Percentiles rank a stretch among this genome's conserved stretches.
phyloP scores from a whole-genome alignment of 1,140 invertebrate species.

The Drosophila prosaltans region DNA sequence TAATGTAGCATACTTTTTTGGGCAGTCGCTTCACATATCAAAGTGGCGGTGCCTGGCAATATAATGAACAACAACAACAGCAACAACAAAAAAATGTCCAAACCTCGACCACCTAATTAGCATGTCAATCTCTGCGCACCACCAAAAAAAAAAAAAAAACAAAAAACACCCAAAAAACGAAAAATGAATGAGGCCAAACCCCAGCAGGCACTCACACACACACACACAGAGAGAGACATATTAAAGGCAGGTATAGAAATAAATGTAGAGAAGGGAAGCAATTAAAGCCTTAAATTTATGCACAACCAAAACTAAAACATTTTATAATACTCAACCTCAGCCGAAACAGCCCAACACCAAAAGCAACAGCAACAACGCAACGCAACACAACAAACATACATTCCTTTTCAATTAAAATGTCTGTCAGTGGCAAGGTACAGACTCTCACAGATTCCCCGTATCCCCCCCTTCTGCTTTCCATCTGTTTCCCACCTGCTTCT shows the following conservation, averaged over 20 bases:
- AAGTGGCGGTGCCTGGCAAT: slow-evolving; percentile 19
- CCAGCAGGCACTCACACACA: slow-evolving; percentile 5
- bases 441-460: slow-evolving; percentile 7
- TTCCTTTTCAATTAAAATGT: slow-evolving; percentile 78
- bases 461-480: not conserved
- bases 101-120: slow-evolving; percentile 48
- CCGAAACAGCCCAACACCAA: slow-evolving; percentile 24
- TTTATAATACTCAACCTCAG: slow-evolving; percentile 53
- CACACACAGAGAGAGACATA: not conserved
- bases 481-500: no score
- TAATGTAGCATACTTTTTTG: slow-evolving; percentile 39
- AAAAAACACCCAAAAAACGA: slow-evolving; percentile 3
- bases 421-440: slow-evolving; percentile 52
- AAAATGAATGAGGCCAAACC: slow-evolving; percentile 15
- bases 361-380: slow-evolving; percentile 16
- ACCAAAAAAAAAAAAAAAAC: slow-evolving; percentile 10
- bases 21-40: slow-evolving; percentile 14
- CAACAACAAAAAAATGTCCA: slow-evolving; percentile 33
- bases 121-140: slow-evolving; percentile 52
- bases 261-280: slow-evolving; percentile 23
- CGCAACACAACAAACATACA: slow-evolving; percentile 44
- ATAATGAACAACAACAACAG: not conserved
- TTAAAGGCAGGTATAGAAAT: slow-evolving; percentile 21
- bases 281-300: slow-evolving; percentile 73
- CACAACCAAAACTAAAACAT: slow-evolving; percentile 60